Conservation (phyloP, 2,888 invertebrate genomes). For the Tuberolachnus salignus region DNA sequence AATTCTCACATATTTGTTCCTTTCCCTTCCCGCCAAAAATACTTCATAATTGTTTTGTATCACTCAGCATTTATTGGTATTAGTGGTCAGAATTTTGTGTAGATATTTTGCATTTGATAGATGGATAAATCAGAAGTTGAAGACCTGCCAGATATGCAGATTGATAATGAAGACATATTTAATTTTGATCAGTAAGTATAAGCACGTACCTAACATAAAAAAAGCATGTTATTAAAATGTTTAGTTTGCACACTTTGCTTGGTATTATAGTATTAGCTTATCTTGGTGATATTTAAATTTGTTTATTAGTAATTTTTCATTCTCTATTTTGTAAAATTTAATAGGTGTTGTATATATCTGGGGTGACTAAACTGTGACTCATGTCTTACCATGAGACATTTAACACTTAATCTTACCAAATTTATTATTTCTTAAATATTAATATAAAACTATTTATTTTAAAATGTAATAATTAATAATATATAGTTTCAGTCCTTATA, state of each 20-base stretch:
- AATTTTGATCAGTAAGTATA: conserved; percentile 42
- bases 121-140: conserved; percentile 24
- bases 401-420: too few species aligned
- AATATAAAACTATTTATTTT: too few species aligned
- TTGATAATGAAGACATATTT: conserved; percentile 27
- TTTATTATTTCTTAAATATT: too few species aligned
- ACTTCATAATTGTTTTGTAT: too few species aligned
- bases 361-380: too few species aligned
- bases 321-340: background rate
- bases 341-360: background rate
- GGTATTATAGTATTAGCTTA: background rate
- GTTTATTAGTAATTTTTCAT: background rate
- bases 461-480: too few species aligned
- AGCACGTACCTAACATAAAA: conserved; percentile 6
- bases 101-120: conserved; percentile 13
- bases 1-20: too few species aligned
- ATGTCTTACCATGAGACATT: too few species aligned
- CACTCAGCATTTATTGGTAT: too few species aligned
- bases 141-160: background rate
- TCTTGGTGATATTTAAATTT: background rate
- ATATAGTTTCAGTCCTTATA: too few species aligned
- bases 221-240: background rate
- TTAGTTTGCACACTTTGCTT: background rate
- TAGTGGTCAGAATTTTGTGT: background rate
- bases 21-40: too few species aligned